Base-by-base conservation (phyloP, 2,797 vertebrate species). In the Pseudochirops cupreus region DNA sequence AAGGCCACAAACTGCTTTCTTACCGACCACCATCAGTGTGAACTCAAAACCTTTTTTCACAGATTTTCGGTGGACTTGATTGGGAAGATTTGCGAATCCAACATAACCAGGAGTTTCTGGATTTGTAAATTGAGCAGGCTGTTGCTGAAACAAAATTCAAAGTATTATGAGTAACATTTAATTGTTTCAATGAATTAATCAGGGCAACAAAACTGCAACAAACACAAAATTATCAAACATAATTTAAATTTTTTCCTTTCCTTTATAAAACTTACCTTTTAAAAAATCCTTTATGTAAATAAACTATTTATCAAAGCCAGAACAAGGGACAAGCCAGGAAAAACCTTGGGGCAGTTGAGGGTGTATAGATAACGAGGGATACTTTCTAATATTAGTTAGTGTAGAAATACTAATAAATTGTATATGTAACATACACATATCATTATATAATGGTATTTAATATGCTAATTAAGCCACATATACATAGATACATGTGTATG, bases 21-120 rank as follows among this genome's bases (percentile, higher is more conserved):
- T 99, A 99, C 99, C 99, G 93, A 99, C 99, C 56, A 99, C 99
- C 99, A 99, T 99, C 11, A 99, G 99, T 3, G 99, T 99, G 98
- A 99, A 99, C 98, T 99, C 99, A 97, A 99, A 99, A 21, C 99
- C 99, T 94, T 99, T 99, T 97, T 99, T 99, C 94, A 99, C 99
- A 5, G 99, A 99, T 98, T 99, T 99, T 82, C 99, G 99, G 97
- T 99, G 99, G 98, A 99, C 99, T 98, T 99, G 99, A 97, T 99
- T 99, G 54, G 99, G 99, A 97, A 99, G 99, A 97, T 99, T 99
- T 95, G 99, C 99, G 95, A 99, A 99, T 96, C 99, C 99, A 95
- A 99, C 99, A 95, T 99, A 99, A 57, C 99, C 99, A 11, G 99
- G 99, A 58, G 99, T 99, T 98, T 99, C 99, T 59, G 99, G 99